Evolutionary conservation across 2,113 vertebrate genomes (phyloP), one percentile per base, ranked within the genome.

Genomic region (Vulpes lagopus): DNA sequence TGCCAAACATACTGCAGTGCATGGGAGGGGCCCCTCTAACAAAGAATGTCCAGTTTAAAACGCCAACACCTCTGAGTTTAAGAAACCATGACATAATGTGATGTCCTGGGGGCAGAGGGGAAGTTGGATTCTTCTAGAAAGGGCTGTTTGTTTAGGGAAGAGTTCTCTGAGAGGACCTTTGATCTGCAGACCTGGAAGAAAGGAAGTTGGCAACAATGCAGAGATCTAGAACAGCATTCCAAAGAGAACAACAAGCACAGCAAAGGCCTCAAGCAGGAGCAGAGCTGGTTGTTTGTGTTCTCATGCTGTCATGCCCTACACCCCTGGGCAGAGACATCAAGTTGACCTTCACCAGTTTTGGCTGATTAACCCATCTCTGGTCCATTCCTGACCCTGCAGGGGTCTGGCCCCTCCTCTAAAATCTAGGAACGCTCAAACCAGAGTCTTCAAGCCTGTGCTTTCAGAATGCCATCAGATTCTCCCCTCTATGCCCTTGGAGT

Each of bases 111-210:
- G 12, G 12, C 60, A 6, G n/a, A 4, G 74, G 23, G 38, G 38
- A 78, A 55, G 43, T 19, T 88, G 32, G 76, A 69, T 67, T 69
- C 83, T 81, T 67, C n/a, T 89, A 22, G 60, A 67, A 82, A 83
- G 59, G 80, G 12, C 38, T 7, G 1, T 51, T 76, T 38, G 25
- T 62, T 62, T 55, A 55, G 19, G 16, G 53, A 38, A 73, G 35
- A 12, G 11, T 83, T 35, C 25, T 89, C 38, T 25, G 12, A 60
- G 20, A 62, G 38, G 22, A 25, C 55, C 69, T 7, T 8, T 57
- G 30, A 80, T 30, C 64, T 16, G 2, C 83, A 87, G 57, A 94
- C 51, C 30, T 65, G 17, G 76, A 87, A 74, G 49, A 64, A 25
- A 19, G 27, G 71, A 74, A 43, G 51, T 9, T 10, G 20, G 71